Percentiles rank a stretch among this genome's conserved stretches.
phyloP scores from a whole-genome alignment of 2,113 vertebrate species.

The Orientallactaga bullata region DNA sequence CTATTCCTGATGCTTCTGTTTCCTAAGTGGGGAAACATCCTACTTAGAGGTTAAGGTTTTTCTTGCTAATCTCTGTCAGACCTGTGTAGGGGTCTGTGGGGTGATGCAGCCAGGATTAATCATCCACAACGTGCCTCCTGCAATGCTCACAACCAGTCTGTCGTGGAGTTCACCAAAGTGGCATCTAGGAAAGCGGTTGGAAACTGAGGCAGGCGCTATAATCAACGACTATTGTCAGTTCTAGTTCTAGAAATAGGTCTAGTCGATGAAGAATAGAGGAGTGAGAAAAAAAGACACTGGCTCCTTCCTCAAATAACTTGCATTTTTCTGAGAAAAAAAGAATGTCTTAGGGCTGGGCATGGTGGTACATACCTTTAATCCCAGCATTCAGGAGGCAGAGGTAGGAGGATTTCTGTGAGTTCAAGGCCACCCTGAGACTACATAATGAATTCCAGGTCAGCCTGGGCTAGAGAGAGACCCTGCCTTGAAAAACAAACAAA shows the following conservation, averaged over 20 bases:
- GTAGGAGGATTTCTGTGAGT: no score
- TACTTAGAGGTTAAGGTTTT: neutral
- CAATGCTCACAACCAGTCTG: neutral
- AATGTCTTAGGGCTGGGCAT: no score
- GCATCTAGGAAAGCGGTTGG: neutral
- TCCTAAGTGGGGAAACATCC: neutral
- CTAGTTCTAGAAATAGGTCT: neutral
- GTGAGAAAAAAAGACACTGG: neutral
- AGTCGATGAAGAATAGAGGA: neutral
- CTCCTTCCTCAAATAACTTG: neutral
- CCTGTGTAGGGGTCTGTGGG: no score
- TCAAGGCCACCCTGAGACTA: no score
- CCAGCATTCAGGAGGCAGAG: no score
- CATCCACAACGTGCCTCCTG: neutral
- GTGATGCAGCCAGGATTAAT: neutral
- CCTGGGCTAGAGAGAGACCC: no score
- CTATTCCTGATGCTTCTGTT: neutral
- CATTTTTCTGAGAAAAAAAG: neutral
- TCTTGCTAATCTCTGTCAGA: neutral
- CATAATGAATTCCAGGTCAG: no score
- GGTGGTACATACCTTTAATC: no score
- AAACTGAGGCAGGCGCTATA: fast-evolving
- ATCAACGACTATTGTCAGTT: neutral
- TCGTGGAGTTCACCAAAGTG: neutral
- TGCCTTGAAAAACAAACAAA: no score